Evolutionary conservation across 1,140 invertebrate species (phyloP).

Genomic region (Reticulitermes speratus): DNA sequence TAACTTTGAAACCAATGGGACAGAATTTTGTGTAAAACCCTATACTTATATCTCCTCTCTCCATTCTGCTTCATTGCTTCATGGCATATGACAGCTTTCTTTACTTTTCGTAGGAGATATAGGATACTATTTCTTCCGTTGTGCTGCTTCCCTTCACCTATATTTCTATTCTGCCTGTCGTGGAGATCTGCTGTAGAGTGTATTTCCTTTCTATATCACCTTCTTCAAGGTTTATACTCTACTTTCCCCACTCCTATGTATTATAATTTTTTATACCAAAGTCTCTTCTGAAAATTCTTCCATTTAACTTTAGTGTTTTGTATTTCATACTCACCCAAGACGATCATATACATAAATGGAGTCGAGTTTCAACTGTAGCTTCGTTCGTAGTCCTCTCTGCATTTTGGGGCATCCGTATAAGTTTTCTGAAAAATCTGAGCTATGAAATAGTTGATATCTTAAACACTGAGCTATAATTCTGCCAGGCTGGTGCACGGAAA

Average conservation of each 20-base stretch:
- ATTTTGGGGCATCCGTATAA: too few species aligned
- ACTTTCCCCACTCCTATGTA: neutral
- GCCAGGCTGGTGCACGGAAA: too few species aligned
- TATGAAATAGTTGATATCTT: too few species aligned
- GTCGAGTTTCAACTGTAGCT: too few species aligned
- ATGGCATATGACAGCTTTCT: constrained; percentile 11
- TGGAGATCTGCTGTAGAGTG: neutral
- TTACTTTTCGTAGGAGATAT: neutral
- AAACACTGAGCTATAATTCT: too few species aligned
- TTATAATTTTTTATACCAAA: neutral
- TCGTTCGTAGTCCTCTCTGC: too few species aligned
- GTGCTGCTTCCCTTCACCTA: neutral
- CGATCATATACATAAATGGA: too few species aligned
- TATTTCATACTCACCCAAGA: too few species aligned
- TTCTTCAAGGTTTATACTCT: neutral
- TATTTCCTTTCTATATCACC: constrained; percentile 2
- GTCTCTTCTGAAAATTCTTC: neutral
- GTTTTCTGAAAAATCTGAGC: too few species aligned
- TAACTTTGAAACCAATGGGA: neutral
- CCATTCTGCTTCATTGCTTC: neutral
- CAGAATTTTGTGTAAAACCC: neutral
- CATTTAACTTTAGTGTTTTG: neutral
- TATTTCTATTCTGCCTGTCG: constrained; percentile 10
- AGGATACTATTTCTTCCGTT: neutral
- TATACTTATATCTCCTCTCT: neutral